Evolutionary conservation across 2,888 invertebrate species (phyloP), one percentile per base, ranked within the genome.

Genomic region (Drosophila buzzatii): DNA sequence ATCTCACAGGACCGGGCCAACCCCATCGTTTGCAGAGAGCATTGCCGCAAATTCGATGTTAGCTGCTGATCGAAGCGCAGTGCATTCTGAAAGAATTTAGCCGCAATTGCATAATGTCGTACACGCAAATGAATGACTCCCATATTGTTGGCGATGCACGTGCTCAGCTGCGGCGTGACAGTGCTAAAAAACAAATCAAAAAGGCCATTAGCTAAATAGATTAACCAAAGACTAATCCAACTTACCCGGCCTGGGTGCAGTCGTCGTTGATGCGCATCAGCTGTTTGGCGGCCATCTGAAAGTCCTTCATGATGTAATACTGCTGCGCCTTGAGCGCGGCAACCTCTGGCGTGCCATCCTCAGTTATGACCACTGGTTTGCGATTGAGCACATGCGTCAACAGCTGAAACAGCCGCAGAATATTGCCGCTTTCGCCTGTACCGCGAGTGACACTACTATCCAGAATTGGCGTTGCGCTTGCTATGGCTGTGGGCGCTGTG

Each of bases 201-300:
- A 2, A 0, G 5, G 12, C 16, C 0, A 78, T 33, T 18, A 23
- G 8, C 0, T 37, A n/a, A 27, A 1, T 2, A 6, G 1, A n/a
- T n/a, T 23, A 5, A 1, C 3, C 7, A 53, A 31, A 7, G 3
- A 18, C 41, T 41, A 4, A 41, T 12, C 2, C 3, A 10, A 64
- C 90, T 81, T 80, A 92, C 93, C 82, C 79, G 33, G 88, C 84
- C 35, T 84, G 77, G 3, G 70, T 79, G 65, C 83, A 70, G 6
- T 88, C 85, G n/a, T 82, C 79, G 59, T 91, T 91, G 20, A 92
- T 91, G 59, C 91, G 92, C 58, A 92, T 91, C 18, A 93, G 65
- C 70, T 93, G 92, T 68, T 93, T 93, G 20, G 93, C 92, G 4
- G 93, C 92, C 93, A 93, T 93, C 82, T 93, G 93, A 69, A 93